Base-by-base conservation (phyloP, 2,797 vertebrate species). In the Zenarchopterus dispar region DNA sequence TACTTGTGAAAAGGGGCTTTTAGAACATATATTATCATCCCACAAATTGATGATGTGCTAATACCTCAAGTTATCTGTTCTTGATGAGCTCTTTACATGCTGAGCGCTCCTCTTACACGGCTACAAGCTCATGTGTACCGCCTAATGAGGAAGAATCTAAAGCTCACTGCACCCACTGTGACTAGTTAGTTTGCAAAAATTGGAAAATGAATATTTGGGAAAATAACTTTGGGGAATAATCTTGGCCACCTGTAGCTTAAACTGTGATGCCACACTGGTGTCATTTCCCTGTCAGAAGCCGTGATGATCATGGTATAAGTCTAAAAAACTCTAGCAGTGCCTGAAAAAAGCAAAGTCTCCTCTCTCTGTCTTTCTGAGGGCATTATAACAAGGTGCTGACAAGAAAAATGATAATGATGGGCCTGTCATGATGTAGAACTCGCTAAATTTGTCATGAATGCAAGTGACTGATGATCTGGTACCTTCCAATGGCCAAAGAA, bases 321-420 rank as follows among this genome's bases (percentile, higher is more conserved):
- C 49, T 57, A 63, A 75, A 68, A 70, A 75, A 67, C 9, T 13
- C 78, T 50, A 60, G n/a, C n/a, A n/a, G 43, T 67, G 56, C 36
- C 60, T 59, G 63, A 56, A 71, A 76, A 60, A 73, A 77, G n/a
- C n/a, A n/a, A n/a, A n/a, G 28, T 28, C 28, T 28, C 28, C 49
- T 55, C 53, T 56, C 54, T 52, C 36, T 60, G 48, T 64, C 26
- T 60, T 74, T 84, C 75, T 75, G 69, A 80, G 67, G 82, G 67
- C 79, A 84, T 84, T 89, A 84, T 85, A 90, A 89, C 82, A 88
- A 90, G 82, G 78, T 86, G 84, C 84, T 82, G 88, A 90, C 81
- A 88, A 91, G 91, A 93, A 88, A 92, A 91, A 93, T 91, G 88
- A 91, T 90, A 91, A 93, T 92, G 90, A 89, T 84, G 78, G 80